Percentiles rank a stretch among this genome's conserved stretches.
Conservation (phyloP, 2,797 vertebrate genomes). For the Moxostoma hubbsi region DNA sequence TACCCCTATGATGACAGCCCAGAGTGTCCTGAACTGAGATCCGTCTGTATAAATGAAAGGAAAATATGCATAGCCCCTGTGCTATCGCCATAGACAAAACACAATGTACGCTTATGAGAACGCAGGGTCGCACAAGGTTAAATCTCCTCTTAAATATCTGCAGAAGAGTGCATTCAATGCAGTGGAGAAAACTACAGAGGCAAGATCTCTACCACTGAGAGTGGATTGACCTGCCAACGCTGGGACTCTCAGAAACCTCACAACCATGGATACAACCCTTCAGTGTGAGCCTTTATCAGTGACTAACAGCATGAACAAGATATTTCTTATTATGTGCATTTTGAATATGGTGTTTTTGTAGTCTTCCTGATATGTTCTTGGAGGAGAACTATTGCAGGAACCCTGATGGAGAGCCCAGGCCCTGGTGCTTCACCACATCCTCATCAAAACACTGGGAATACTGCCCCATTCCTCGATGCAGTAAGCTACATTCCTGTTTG, state of each 20-base stretch:
- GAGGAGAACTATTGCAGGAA: constrained; percentile 93
- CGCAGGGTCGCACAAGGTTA: not conserved
- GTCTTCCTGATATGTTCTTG: constrained; percentile 89
- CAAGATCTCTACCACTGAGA: constrained; percentile 79
- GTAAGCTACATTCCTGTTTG: constrained; percentile 69
- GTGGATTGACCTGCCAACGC: constrained; percentile 83
- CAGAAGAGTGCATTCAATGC: constrained; percentile 93
- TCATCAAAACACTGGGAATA: constrained; percentile 86
- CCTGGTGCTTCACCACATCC: constrained; percentile 92
- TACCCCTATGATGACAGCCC: too few relatives aligned
- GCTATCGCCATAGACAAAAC: too few relatives aligned
- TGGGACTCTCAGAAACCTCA: constrained; percentile 91
- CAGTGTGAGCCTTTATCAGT: constrained; percentile 77
- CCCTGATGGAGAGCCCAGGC: constrained; percentile 88
- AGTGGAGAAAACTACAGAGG: constrained; percentile 91
- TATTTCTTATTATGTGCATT: not conserved
- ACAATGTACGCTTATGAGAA: too few relatives aligned
- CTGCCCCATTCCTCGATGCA: constrained; percentile 86
- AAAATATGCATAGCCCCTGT: too few relatives aligned
- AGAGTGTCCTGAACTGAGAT: too few relatives aligned
- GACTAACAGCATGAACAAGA: not conserved
- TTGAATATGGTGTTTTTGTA: constrained; percentile 58
- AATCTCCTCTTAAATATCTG: not conserved
- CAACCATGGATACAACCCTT: constrained; percentile 87
- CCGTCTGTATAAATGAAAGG: too few relatives aligned